Percentiles rank a stretch among this genome's conserved stretches.
phyloP scores from a whole-genome alignment of 92 coral and sea anemone genomes.

The Palythoa heliodiscus region DNA sequence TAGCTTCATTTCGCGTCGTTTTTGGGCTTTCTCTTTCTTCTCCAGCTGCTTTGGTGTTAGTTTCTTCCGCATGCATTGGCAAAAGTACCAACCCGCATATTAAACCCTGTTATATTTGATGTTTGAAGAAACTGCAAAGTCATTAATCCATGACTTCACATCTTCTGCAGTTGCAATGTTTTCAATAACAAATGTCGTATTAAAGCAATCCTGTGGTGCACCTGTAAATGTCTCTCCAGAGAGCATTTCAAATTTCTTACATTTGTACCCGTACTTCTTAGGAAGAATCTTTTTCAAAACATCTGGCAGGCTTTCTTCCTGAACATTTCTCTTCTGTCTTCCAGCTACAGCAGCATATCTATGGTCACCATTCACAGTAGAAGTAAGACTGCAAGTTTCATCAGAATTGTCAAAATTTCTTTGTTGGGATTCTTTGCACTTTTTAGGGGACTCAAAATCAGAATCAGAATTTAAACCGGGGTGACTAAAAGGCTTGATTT shows the following conservation, averaged over 20 bases:
- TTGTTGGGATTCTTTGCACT: too few relatives aligned
- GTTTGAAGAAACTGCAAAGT: slow-evolving; percentile 50
- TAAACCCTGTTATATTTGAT: slow-evolving; percentile 51
- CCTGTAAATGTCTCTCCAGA: slow-evolving; percentile 27
- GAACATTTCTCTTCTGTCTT: too few relatives aligned
- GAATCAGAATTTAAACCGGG: too few relatives aligned
- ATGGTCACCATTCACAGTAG: not conserved
- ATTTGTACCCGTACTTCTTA: slow-evolving; percentile 28
- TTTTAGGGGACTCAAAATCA: too few relatives aligned
- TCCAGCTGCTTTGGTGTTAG: slow-evolving; percentile 45
- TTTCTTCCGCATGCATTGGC: slow-evolving; percentile 46
- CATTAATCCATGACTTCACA: slow-evolving; percentile 49
- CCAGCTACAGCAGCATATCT: not conserved
- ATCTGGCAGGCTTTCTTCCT: not conserved
- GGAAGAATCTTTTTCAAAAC: slow-evolving; percentile 18
- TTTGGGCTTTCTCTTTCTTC: slow-evolving; percentile 23
- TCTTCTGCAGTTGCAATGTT: slow-evolving; percentile 46
- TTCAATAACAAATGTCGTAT: slow-evolving; percentile 29
- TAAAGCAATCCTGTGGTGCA: slow-evolving; percentile 47
- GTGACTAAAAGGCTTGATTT: too few relatives aligned
- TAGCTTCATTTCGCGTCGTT: slow-evolving; percentile 38
- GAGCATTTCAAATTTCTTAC: slow-evolving; percentile 24
- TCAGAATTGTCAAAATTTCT: not conserved
- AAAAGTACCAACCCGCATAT: slow-evolving; percentile 49
- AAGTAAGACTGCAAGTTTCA: not conserved